A percentile compares a stretch with the other conserved stretches of the same genome.
Conservation (phyloP, 2,113 vertebrate genomes). For the Odocoileus virginianus region DNA sequence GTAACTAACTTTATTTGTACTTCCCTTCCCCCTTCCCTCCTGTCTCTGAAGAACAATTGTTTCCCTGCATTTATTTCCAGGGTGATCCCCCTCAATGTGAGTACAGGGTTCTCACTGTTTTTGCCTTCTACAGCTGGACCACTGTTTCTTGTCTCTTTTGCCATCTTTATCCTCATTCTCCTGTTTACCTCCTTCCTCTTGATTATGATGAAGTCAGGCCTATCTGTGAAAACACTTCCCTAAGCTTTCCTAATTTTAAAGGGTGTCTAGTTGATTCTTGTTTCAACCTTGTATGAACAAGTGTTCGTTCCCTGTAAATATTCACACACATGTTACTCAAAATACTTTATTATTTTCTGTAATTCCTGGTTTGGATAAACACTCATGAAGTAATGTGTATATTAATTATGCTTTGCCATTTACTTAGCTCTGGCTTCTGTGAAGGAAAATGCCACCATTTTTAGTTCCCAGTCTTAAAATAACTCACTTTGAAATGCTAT, state of each 20-base stretch:
- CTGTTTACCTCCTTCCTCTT: not conserved
- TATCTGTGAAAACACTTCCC: not conserved
- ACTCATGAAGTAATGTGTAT: constrained; percentile 8
- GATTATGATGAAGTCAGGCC: not conserved
- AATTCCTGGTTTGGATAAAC: constrained; percentile 37
- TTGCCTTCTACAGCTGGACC: not conserved
- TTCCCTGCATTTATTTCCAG: not conserved
- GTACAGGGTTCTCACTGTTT: not conserved
- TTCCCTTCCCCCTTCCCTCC: not conserved
- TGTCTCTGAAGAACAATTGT: not conserved
- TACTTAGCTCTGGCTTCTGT: constrained; percentile 13
- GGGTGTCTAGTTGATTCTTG: not conserved
- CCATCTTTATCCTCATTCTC: not conserved
- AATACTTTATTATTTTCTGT: not conserved
- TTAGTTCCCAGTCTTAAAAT: constrained; percentile 62
- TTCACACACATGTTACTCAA: not conserved
- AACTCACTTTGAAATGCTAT: constrained; percentile 55
- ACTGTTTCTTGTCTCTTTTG: not conserved
- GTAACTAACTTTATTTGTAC: not conserved
- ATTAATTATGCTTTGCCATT: constrained; percentile 52
- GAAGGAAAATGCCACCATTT: constrained; percentile 54
- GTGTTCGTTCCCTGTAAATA: not conserved
- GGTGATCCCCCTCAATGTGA: not conserved
- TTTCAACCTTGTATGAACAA: not conserved
- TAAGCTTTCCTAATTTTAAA: not conserved